Base-by-base conservation (phyloP, 2,113 vertebrate genomes). In the Laticauda laticaudata region DNA sequence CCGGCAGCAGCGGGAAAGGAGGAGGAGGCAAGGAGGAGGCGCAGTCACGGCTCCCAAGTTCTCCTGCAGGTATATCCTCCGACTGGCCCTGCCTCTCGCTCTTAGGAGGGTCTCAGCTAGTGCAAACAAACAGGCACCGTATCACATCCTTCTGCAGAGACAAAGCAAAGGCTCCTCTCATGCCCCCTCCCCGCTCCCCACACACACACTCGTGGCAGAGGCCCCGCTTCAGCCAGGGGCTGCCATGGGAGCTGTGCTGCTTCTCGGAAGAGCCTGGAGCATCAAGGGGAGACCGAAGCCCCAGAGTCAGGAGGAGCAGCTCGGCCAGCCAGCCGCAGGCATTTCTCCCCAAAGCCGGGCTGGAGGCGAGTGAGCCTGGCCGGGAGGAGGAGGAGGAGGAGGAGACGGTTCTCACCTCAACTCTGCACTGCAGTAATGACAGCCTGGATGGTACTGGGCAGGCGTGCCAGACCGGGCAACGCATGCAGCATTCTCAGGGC, bases 91-190 rank as follows among this genome's bases (percentile, higher is more conserved):
- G 95, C 89, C 92, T 95, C 94, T 95, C 90, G 57, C 86, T 91
- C 92, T 93, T 93, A 94, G 51, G 92, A 96, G 91, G 96, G 86
- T 92, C 59, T 87, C 94, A 92, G 96, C 98, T 97, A 97, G 92
- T 96, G 96, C 97, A 96, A 96, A 97, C 96, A 97, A 96, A 98
- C 94, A 97, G 94, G 97, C 94, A 95, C 95, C 1, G 85, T 92
- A 95, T 98, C 97, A 93, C 93, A 96, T 96, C 96, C 94, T 91
- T 2, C 95, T 96, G 95, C 94, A 95, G 92, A 94, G 95, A 89
- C 91, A 93, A 90, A 57, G 92, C 93, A 95, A 3, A 92, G 92
- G 91, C 85, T 26, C 24, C 48, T 90, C 26, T n/a, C 8, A 51
- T 39, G 34, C 48, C 48, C 87, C 53, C 10, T 2, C 51, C 5